A percentile compares a stretch with the other conserved stretches of the same genome.
phyloP scores from a whole-genome alignment of 2,888 invertebrate genomes.

The Dioctria rufipes region DNA sequence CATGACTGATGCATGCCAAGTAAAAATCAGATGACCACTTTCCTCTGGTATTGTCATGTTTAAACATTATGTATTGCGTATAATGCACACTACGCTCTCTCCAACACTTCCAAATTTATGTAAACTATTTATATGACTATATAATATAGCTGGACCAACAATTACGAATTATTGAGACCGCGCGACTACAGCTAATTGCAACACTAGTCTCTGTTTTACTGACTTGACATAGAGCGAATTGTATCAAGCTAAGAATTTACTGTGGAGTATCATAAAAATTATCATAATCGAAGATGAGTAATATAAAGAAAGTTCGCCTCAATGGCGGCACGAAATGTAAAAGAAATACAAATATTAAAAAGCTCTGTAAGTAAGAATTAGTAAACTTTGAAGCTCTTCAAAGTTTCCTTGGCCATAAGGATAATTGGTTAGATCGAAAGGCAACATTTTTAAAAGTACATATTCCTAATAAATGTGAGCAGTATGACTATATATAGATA shows the following conservation, averaged over 20 bases:
- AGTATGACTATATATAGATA: too few relatives aligned
- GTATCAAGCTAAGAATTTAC: background rate
- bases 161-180: background rate
- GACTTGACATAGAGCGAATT: background rate
- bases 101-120: background rate
- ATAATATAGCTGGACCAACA: background rate
- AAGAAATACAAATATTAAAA: too few relatives aligned
- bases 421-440: too few relatives aligned
- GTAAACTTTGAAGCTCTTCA: too few relatives aligned
- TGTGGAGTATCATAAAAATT: constrained; percentile 34
- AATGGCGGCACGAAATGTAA: too few relatives aligned
- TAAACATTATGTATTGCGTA: constrained; percentile 61
- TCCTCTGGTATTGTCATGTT: constrained; percentile 72
- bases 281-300: too few relatives aligned
- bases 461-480: too few relatives aligned
- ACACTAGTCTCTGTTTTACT: constrained; percentile 39
- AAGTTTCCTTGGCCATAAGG: too few relatives aligned
- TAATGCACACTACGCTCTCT: background rate
- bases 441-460: too few relatives aligned
- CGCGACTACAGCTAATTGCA: constrained; percentile 38
- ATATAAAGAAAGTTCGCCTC: too few relatives aligned
- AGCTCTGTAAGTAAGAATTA: too few relatives aligned
- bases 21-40: constrained; percentile 86
- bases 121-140: background rate
- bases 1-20: constrained; percentile 86